Evolutionary conservation across 2,113 vertebrate species (phyloP), one percentile per base, ranked within the genome.

Genomic region (Manacus vitellinus): DNA sequence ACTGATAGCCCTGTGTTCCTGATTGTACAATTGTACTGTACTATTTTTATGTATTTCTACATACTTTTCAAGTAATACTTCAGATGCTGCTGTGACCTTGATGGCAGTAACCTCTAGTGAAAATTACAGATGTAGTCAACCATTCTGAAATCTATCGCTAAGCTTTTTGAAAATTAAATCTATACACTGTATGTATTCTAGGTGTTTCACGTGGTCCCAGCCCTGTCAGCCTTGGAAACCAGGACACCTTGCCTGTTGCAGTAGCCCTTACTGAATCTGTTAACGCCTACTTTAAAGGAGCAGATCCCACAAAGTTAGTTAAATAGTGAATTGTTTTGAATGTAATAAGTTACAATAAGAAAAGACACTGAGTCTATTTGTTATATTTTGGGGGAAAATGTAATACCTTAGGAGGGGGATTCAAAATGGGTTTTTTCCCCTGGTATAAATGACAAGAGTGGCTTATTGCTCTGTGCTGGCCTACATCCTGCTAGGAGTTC

Each of bases 221-320:
- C 97, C 99, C 99, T 35, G 98, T 99, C 97, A 99, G 99, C 72
- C 98, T 99, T 97, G 99, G 98, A 96, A 99, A 98, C 97, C 99
- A 99, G 92, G 99, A 99, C 97, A 98, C 98, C 75, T 96, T 99
- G 97, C 99, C 99, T 97, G 99, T 99, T 96, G 99, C 99, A 67
- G 98, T 99, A 73, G 99, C 99, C 88, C 99, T 99, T 96, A 99
- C 99, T 70, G 99, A 99, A 90, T 99, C 99, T 58, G 99, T 99
- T 97, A 99, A 99, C 98, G 99, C 99, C 91, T 99, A 99, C 98
- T 99, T 99, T 98, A 99, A 99, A 99, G 99, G 99, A 98, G 99
- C 99, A 97, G 99, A 99, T 98, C 99, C 99, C 73, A 98, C 98
- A 96, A 99, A 99, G 99, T 99, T 98, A 99, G 99, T 99, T 95